These are phyloP conservation scores for Ephestia elutella DNA, from an alignment of 1,140 invertebrate genomes.

Conservation along the genomic window DNA sequence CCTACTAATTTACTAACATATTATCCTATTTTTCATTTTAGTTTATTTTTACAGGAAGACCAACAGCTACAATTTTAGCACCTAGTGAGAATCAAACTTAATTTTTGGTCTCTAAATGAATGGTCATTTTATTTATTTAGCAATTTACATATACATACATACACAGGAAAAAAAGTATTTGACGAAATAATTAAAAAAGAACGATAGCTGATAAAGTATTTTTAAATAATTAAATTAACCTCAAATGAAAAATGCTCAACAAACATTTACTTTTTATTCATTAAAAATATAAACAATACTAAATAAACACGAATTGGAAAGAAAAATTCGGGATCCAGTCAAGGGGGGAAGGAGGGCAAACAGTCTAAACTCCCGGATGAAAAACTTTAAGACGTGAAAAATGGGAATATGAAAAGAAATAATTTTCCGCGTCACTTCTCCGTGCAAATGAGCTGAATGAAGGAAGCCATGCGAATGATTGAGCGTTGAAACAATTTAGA, in stretches of 20 bases:
- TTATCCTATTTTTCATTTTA: no score
- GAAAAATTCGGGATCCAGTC: constrained; percentile 25
- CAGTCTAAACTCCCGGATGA: constrained; percentile 48
- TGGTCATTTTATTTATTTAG: no score
- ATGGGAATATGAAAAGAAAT: constrained; percentile 74
- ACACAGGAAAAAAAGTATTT: no score
- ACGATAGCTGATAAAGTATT: no score
- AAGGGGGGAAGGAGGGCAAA: constrained; percentile 41
- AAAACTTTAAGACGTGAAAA: constrained; percentile 72
- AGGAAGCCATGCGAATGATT: constrained; percentile 72
- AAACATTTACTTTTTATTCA: neutral
- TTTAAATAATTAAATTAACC: no score
- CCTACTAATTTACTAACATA: no score
- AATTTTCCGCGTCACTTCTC: constrained; percentile 73
- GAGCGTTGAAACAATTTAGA: constrained; percentile 63
- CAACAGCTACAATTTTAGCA: no score
- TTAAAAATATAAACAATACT: constrained; percentile 20
- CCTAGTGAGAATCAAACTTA: no score
- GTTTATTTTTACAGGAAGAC: no score
- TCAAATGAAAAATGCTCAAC: neutral
- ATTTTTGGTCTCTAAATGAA: no score
- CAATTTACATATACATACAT: no score
- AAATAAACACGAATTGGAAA: constrained; percentile 33
- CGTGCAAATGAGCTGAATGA: constrained; percentile 75
- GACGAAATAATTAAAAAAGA: no score